Evolutionary conservation across 2,888 invertebrate species (phyloP).

Genomic region (Yponomeuta sedellus): DNA sequence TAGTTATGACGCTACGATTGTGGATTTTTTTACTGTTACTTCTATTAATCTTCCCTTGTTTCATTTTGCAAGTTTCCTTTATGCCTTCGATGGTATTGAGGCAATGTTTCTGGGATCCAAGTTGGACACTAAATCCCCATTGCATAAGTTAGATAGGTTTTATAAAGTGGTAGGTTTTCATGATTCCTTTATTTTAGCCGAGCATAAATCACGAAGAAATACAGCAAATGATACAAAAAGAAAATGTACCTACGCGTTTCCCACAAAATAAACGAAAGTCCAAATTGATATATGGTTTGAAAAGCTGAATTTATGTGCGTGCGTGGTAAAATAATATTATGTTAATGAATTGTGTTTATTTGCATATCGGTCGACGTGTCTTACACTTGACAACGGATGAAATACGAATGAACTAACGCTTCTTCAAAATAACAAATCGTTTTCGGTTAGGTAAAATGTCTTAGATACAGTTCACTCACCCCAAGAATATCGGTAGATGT

Average conservation of each 20-base stretch:
- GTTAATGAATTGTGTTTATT: constrained; percentile 20
- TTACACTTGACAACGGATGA: constrained; percentile 6
- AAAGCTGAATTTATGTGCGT: constrained; percentile 8
- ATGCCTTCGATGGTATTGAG: too few relatives aligned
- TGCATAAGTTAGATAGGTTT: too few relatives aligned
- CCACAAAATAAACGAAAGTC: neutral
- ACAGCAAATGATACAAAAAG: neutral
- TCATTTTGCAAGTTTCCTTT: too few relatives aligned
- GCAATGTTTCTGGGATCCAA: too few relatives aligned
- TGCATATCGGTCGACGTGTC: constrained; percentile 18
- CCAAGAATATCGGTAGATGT: too few relatives aligned
- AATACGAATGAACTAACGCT: neutral
- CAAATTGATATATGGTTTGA: constrained; percentile 11
- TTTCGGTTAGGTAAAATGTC: neutral
- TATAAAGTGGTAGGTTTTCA: too few relatives aligned
- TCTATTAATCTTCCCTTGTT: too few relatives aligned
- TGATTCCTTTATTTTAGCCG: too few relatives aligned
- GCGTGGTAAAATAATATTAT: constrained; percentile 20
- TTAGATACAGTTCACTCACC: too few relatives aligned
- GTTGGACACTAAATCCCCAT: too few relatives aligned
- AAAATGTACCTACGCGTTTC: neutral
- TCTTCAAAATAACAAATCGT: neutral
- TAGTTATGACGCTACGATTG: too few relatives aligned
- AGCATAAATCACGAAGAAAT: neutral
- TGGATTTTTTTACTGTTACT: too few relatives aligned